Percentiles rank a stretch among this genome's conserved stretches.
These are phyloP conservation scores for Cryptoblepharus egeriae DNA, from an alignment of 2,797 vertebrate genomes.

Conservation along the genomic window DNA sequence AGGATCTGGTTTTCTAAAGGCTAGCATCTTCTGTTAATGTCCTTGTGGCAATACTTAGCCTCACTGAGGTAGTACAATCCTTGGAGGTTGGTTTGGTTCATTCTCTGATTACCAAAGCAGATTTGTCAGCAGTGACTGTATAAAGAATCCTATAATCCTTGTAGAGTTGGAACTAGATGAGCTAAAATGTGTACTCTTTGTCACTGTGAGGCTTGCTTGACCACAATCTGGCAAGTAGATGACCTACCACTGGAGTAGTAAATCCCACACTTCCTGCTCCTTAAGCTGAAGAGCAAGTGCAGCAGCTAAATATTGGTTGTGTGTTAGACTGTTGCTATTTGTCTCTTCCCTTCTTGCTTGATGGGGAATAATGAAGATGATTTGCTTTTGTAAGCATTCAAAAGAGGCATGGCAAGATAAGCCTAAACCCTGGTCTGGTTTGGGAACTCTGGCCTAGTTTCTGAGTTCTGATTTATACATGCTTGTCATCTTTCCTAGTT, in stretches of 20 bases:
- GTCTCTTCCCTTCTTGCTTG: not conserved
- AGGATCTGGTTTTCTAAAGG: not conserved
- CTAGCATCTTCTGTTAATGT: not conserved
- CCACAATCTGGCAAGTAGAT: not conserved
- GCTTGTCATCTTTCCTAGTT: not conserved
- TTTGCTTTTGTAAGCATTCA: not conserved
- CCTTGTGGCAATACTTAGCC: not conserved
- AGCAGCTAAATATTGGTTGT: not conserved
- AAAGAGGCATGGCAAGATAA: not conserved
- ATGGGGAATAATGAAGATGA: no score
- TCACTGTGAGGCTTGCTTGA: not conserved
- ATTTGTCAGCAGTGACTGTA: no score
- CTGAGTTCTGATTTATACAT: not conserved
- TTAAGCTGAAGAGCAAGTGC: not conserved
- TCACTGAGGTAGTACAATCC: not conserved
- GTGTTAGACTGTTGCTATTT: not conserved
- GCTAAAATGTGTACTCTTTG: not conserved
- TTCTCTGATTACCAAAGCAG: not conserved
- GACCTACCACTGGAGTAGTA: not conserved
- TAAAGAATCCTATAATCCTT: conserved; percentile 1
- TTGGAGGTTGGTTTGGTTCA: not conserved
- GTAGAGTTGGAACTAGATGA: not conserved
- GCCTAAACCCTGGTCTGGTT: not conserved
- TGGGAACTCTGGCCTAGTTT: not conserved
- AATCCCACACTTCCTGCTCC: no score